phyloP scores from a whole-genome alignment of 2,888 invertebrate species.

The Celastrina argiolus region DNA sequence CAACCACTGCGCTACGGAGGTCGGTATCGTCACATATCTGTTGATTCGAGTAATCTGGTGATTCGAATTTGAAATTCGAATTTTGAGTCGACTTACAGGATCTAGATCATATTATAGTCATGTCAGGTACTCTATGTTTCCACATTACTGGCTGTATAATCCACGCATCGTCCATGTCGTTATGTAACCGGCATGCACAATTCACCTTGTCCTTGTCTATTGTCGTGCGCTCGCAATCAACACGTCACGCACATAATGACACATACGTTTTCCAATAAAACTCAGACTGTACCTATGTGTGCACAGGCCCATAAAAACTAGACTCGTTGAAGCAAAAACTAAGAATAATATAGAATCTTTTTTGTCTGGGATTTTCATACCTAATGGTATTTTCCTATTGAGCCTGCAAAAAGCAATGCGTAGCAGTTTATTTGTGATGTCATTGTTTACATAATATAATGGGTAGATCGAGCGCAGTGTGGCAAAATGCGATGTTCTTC shows the following conservation, averaged over 20 bases:
- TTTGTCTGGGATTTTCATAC: neutral
- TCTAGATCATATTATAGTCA: too few relatives aligned
- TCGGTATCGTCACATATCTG: too few relatives aligned
- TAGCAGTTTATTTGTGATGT: neutral
- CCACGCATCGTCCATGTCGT: neutral
- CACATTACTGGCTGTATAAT: neutral
- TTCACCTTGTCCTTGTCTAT: constrained; percentile 25
- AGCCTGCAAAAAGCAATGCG: neutral
- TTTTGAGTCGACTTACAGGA: too few relatives aligned
- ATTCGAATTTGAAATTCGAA: too few relatives aligned
- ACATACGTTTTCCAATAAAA: constrained; percentile 21
- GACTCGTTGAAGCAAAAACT: neutral
- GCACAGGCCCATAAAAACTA: constrained; percentile 3
- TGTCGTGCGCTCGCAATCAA: constrained; percentile 15
- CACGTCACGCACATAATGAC: constrained; percentile 16
- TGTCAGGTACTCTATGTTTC: neutral
- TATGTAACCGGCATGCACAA: constrained; percentile 13
- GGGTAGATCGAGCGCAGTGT: neutral
- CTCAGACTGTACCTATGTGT: neutral
- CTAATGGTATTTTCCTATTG: neutral
- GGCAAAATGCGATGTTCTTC: too few relatives aligned
- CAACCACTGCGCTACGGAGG: too few relatives aligned
- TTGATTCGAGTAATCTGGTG: too few relatives aligned
- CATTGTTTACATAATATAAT: neutral
- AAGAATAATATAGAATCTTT: neutral